phyloP scores from a whole-genome alignment of 1,140 invertebrate species.

The Hypothenemus hampei region DNA sequence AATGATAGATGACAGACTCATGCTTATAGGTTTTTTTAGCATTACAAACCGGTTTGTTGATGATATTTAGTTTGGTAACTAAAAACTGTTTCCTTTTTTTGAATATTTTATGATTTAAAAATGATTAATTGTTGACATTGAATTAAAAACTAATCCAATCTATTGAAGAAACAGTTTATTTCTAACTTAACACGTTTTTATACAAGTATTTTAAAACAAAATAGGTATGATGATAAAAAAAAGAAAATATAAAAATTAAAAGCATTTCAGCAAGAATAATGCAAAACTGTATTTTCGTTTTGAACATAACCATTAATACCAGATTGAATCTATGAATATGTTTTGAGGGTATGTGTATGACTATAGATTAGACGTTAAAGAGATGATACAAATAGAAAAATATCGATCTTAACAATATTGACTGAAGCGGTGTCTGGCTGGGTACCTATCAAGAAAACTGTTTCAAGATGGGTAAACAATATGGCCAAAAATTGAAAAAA shows the following conservation, averaged over 20 bases:
- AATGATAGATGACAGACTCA: no score
- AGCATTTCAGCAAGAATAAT: background rate
- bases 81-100: background rate
- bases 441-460: no score
- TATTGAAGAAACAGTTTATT: no score
- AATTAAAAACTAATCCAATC: no score
- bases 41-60: background rate
- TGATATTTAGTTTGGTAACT: background rate
- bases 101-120: background rate
- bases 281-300: background rate
- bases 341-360: background rate
- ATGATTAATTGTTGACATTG: background rate
- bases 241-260: background rate
- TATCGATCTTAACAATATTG: constrained; percentile 35
- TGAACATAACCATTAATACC: background rate
- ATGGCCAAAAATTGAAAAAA: no score
- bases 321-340: background rate
- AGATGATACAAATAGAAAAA: constrained; percentile 38
- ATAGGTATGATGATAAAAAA: background rate
- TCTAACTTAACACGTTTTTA: no score
- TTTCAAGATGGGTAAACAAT: no score
- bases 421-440: no score
- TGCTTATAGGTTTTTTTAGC: no score
- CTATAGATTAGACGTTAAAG: background rate
- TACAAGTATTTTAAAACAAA: no score